phyloP scores from a whole-genome alignment of 2,113 vertebrate species.

The Tyto alba region DNA sequence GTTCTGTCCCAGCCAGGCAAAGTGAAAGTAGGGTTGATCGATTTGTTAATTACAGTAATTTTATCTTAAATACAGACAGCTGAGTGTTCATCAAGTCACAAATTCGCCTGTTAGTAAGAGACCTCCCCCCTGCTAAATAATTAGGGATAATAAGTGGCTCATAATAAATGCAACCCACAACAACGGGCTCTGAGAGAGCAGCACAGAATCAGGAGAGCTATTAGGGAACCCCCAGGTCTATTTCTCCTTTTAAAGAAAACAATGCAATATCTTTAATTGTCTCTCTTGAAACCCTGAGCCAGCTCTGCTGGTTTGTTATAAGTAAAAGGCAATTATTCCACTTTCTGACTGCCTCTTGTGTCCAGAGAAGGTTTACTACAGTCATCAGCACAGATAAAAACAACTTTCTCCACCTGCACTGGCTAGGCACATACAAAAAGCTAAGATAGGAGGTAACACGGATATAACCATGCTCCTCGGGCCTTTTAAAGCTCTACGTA shows the following conservation, averaged over 20 bases:
- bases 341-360: background rate
- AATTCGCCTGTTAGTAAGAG: slow-evolving; percentile 56
- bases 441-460: background rate
- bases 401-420: background rate
- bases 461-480: background rate
- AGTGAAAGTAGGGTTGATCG: slow-evolving; percentile 60
- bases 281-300: slow-evolving; percentile 20
- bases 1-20: slow-evolving; percentile 62
- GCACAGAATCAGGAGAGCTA: background rate
- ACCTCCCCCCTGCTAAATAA: slow-evolving; percentile 72
- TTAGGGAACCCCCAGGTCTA: slow-evolving; percentile 51
- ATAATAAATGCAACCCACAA: slow-evolving; percentile 66
- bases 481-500: background rate
- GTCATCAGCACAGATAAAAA: background rate
- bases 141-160: slow-evolving; percentile 71
- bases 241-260: slow-evolving; percentile 37
- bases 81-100: slow-evolving; percentile 67
- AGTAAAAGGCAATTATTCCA: slow-evolving; percentile 30
- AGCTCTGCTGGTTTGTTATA: slow-evolving; percentile 22
- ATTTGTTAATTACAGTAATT: slow-evolving; percentile 82
- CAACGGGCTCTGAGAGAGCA: background rate
- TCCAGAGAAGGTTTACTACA: background rate
- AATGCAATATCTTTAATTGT: slow-evolving; percentile 45
- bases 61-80: slow-evolving; percentile 77
- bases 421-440: background rate